Base-by-base conservation (phyloP, 1,140 invertebrate genomes). In the Bombus picipes region DNA sequence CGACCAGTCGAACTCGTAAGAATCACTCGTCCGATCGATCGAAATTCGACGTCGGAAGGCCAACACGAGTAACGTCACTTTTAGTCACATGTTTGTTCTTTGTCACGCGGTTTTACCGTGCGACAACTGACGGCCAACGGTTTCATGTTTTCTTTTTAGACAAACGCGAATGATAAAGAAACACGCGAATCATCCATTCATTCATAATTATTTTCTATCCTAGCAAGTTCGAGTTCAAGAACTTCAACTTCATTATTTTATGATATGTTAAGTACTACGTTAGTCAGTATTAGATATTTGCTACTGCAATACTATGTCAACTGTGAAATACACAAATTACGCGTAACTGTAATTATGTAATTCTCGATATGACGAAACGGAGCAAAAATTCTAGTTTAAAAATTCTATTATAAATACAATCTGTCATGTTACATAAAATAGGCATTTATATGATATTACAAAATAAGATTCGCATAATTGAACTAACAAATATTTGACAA, bases 11-110 rank as follows among this genome's bases (percentile, higher is more conserved):
- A 28, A 72, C 25, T 13, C 39, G 70, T 47, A 34, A 62, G 32
- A 18, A 59, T 53, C 78, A 43, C 66, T 66, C 43, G 70, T 43
- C n/a, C 37, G 71, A 83, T 76, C 73, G 77, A 74, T 71, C 53
- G 47, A 81, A 66, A 74, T 72, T 85, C 88, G 78, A 87, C 82
- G 77, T 59, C 34, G 81, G 82, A 90, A 90, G 89, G 86, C 86
- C 86, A 75, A 65, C 59, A 70, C 47, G 81, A 43, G 43, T 70
- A 89, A 87, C 73, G 84, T 89, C 87, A 81, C 65, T 88, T 88
- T 86, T 79, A 34, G 78, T 82, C 87, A 85, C 83, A 85, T 85
- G 83, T 73, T 73, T 74, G 83, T 68, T 74, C 83, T 74, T 85
- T 43, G 83, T 85, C 83, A 85, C 83, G 83, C 78, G 83, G 78